A percentile compares a stretch with the other conserved stretches of the same genome.
Conservation (phyloP, 2,888 invertebrate genomes). For the Chymomyza procnemis region DNA sequence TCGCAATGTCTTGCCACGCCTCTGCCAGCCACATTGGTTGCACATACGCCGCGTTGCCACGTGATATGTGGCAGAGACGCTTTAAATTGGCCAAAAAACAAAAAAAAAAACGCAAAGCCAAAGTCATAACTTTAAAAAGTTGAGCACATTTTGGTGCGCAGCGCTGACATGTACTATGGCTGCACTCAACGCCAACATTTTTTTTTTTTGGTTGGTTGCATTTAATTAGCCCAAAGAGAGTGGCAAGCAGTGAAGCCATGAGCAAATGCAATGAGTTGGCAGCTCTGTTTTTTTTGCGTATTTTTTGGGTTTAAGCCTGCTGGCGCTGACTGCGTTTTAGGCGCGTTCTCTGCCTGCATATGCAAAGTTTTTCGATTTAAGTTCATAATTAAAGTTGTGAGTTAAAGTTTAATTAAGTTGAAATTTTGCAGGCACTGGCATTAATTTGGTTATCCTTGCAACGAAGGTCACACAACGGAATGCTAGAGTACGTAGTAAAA, state of each 20-base stretch:
- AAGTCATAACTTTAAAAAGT: slow-evolving; percentile 14
- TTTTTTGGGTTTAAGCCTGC: background rate
- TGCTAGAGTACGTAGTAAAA: slow-evolving; percentile 8
- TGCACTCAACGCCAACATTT: slow-evolving; percentile 26
- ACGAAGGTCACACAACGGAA: slow-evolving; percentile 53
- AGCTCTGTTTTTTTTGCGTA: slow-evolving; percentile 44
- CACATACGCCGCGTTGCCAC: slow-evolving; percentile 71
- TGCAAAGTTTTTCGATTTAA: slow-evolving; percentile 69
- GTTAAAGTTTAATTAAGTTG: slow-evolving; percentile 67
- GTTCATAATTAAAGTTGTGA: slow-evolving; percentile 68
- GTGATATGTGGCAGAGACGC: slow-evolving; percentile 37
- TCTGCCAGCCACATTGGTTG: slow-evolving; percentile 22
- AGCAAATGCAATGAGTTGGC: slow-evolving; percentile 3
- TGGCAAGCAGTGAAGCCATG: background rate
- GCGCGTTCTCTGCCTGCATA: slow-evolving; percentile 33
- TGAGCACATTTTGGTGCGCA: slow-evolving; percentile 31
- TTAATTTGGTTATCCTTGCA: slow-evolving; percentile 49
- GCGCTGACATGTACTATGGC: slow-evolving; percentile 43
- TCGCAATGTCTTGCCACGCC: slow-evolving; percentile 58
- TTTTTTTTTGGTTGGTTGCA: slow-evolving; percentile 39
- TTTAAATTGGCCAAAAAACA: slow-evolving; percentile 65
- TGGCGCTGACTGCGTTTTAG: background rate
- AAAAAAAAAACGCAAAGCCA: slow-evolving; percentile 39
- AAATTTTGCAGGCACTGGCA: slow-evolving; percentile 52
- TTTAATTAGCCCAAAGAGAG: slow-evolving; percentile 56